phyloP scores from a whole-genome alignment of 2,888 invertebrate genomes.

The Ametastegia equiseti region DNA sequence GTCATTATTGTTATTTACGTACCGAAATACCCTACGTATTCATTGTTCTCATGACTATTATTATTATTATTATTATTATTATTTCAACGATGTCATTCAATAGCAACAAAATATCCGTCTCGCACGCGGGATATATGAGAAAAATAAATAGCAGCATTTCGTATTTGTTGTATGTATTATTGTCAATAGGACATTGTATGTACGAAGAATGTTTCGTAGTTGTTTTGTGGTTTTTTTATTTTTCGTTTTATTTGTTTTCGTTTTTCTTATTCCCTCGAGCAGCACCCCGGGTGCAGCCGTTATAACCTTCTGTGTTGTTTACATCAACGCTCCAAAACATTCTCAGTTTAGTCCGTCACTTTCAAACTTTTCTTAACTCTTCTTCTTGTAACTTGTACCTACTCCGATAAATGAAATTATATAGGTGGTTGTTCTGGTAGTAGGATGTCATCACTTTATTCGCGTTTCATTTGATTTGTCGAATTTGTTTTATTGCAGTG shows the following conservation, averaged over 20 bases:
- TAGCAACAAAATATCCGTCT: too few species aligned
- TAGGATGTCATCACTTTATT: too few species aligned
- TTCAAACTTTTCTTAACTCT: background rate
- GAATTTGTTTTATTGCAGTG: too few species aligned
- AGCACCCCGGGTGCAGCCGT: background rate
- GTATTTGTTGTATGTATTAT: background rate
- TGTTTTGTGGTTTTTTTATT: background rate
- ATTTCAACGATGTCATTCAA: too few species aligned
- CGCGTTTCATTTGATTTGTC: too few species aligned
- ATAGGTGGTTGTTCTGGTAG: too few species aligned
- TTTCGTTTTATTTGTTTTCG: background rate
- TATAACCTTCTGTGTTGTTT: conserved; percentile 15
- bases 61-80: too few species aligned
- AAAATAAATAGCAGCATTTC: background rate
- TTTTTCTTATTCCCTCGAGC: too few species aligned
- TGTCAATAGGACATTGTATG: background rate
- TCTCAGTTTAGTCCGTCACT: conserved; percentile 25
- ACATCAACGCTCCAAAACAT: background rate
- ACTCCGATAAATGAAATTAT: too few species aligned
- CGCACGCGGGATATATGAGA: background rate
- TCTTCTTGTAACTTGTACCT: too few species aligned
- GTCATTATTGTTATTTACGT: background rate
- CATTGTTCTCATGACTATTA: too few species aligned
- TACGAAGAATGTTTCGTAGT: background rate
- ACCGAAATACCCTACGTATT: too few species aligned